phyloP scores from a whole-genome alignment of 2,888 invertebrate species.

The Apotomis betuletana region DNA sequence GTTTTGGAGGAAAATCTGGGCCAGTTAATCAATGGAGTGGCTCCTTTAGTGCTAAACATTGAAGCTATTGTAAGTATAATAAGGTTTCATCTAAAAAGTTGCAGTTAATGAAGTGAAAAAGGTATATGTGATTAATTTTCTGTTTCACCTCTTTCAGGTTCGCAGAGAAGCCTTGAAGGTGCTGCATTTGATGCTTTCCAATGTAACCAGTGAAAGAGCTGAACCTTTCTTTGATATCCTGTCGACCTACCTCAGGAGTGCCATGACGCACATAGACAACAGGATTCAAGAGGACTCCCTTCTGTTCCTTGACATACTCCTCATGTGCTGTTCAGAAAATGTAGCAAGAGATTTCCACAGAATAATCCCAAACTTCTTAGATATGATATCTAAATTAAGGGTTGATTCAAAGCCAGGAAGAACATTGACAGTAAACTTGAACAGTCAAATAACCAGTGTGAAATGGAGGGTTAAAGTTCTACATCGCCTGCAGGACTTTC shows the following conservation, averaged over 20 bases:
- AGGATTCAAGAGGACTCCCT: slow-evolving; percentile 93
- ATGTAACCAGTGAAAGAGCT: slow-evolving; percentile 75
- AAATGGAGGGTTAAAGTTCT: slow-evolving; percentile 92
- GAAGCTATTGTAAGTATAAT: slow-evolving; percentile 82
- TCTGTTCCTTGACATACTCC: slow-evolving; percentile 89
- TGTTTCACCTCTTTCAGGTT: slow-evolving; percentile 64
- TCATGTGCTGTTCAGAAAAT: slow-evolving; percentile 86
- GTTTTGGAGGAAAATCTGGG: slow-evolving; percentile 84
- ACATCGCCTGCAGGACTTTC: slow-evolving; percentile 85
- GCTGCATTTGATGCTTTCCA: slow-evolving; percentile 76
- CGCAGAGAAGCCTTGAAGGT: slow-evolving; percentile 84
- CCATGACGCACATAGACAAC: slow-evolving; percentile 94
- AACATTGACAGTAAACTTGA: slow-evolving; percentile 87
- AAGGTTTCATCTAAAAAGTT: background rate
- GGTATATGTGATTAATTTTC: background rate
- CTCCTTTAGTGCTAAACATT: slow-evolving; percentile 88
- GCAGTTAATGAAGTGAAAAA: background rate
- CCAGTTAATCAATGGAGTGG: slow-evolving; percentile 86
- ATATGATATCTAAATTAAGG: slow-evolving; percentile 91
- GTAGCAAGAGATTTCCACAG: slow-evolving; percentile 87
- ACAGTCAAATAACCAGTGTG: slow-evolving; percentile 88
- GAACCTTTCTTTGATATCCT: slow-evolving; percentile 90
- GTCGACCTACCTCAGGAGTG: slow-evolving; percentile 91
- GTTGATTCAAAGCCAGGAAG: slow-evolving; percentile 86
- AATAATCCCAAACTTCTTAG: slow-evolving; percentile 91